Evolutionary conservation across 2,113 vertebrate genomes (phyloP), one percentile per base, ranked within the genome.

Genomic region (Sylvilagus bachmani): DNA sequence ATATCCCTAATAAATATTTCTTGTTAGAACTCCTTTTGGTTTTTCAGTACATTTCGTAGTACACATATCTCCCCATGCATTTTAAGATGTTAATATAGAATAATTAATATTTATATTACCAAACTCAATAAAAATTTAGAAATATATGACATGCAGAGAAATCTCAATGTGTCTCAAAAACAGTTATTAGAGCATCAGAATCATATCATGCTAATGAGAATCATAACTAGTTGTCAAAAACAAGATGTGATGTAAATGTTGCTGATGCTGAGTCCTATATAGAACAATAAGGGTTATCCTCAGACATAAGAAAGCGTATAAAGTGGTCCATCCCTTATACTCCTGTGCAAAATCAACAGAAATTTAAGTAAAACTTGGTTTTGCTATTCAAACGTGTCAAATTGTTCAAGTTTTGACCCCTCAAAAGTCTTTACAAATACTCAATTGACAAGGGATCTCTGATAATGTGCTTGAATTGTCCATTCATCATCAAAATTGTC

Each of bases 11-110:
- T 64, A 86, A 71, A 61, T 93, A 64, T 89, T 94, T 77, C 33
- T 22, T 6, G 86, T 38, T 36, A 74, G 66, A 74, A 14, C 7
- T 66, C 2, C 11, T 79, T n/a, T 71, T 95, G 36, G 10, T 79
- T 71, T 88, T 94, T 73, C 14, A 85, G 74, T 80, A 44, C 5
- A 94, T 66, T 89, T 89, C 17, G 73, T 31, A 66, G 24, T 88
- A 33, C n/a, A 78, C 33, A 21, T n/a, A 78, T 44, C 2, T 71
- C 36, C 31, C 25, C 67, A 44, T 75, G 84, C 9, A 36, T 84
- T 84, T 86, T 74, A 79, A 73, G 38, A 19, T 53, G 5, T 55
- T 87, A 90, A 73, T 82, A 8, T 86, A 62, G 25, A 10, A 61
- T 69, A 86, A 80, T 77, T 62, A 90, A 83, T 77, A 86, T 94